Percentiles rank a stretch among this genome's conserved stretches.
These are phyloP conservation scores for Passer domesticus DNA, from an alignment of 2,113 vertebrate genomes.

Conservation along the genomic window DNA sequence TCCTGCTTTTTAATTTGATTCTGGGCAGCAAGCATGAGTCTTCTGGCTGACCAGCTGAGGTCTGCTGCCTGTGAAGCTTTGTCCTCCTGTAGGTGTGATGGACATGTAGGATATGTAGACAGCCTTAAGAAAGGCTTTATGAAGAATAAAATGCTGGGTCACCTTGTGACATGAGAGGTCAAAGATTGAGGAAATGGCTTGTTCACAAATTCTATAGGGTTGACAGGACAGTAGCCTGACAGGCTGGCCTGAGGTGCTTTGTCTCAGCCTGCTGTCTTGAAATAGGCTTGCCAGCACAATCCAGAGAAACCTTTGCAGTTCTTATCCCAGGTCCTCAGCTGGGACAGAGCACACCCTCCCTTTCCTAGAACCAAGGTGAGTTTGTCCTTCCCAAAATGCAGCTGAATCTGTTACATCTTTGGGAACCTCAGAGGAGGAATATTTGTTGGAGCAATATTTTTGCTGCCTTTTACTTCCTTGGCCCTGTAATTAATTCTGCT, in stretches of 20 bases:
- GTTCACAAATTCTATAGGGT: neutral
- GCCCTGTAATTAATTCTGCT: neutral
- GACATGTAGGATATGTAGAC: rapidly evolving
- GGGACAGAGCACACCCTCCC: neutral
- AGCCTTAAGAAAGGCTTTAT: neutral
- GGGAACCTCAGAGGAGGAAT: too few species aligned
- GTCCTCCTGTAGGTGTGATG: neutral
- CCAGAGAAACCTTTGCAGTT: neutral
- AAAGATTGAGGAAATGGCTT: neutral
- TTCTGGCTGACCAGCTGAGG: neutral
- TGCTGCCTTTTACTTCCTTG: neutral
- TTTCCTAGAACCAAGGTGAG: neutral
- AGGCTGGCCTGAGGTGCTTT: neutral
- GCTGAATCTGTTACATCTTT: neutral
- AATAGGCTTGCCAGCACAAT: neutral
- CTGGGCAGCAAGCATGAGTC: neutral
- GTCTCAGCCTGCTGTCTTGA: neutral
- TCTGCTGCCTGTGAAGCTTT: neutral
- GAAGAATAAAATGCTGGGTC: neutral
- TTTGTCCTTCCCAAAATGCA: neutral
- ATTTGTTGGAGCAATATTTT: neutral
- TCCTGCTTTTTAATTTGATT: neutral
- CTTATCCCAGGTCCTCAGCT: neutral
- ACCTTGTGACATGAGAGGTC: too few species aligned
- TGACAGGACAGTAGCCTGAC: neutral